Conservation (phyloP, 2,797 vertebrate genomes). For the Yasuhikotakia modesta region DNA sequence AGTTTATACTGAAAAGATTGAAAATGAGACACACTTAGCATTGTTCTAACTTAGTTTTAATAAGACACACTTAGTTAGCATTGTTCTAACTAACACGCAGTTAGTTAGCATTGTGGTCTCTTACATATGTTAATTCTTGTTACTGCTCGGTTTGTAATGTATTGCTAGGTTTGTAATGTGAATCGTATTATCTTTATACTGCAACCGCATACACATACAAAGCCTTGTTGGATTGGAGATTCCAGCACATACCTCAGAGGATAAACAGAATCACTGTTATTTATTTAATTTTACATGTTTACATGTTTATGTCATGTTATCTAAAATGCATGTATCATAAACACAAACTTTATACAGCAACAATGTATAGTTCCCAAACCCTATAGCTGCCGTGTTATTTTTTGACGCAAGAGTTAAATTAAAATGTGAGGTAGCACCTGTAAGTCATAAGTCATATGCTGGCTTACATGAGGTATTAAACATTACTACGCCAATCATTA, state of each 20-base stretch:
- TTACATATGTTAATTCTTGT: background rate
- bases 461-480: slow-evolving; percentile 63
- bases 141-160: background rate
- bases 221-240: too few relatives aligned
- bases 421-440: background rate
- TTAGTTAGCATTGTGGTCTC: background rate
- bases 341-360: too few relatives aligned
- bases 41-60: too few relatives aligned
- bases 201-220: too few relatives aligned
- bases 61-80: background rate
- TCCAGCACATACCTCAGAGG: too few relatives aligned
- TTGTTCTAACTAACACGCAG: too few relatives aligned
- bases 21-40: background rate
- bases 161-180: background rate
- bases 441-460: slow-evolving; percentile 39
- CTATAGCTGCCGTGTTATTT: background rate
- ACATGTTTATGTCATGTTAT: background rate
- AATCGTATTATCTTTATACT: background rate
- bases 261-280: too few relatives aligned
- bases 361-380: background rate
- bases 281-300: too few relatives aligned
- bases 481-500: slow-evolving; percentile 68
- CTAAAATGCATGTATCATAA: too few relatives aligned
- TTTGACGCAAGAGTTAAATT: too few relatives aligned
- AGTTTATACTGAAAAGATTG: background rate